Evolutionary conservation across 1,140 invertebrate species (phyloP).

Genomic region (Euborellia annulipes): DNA sequence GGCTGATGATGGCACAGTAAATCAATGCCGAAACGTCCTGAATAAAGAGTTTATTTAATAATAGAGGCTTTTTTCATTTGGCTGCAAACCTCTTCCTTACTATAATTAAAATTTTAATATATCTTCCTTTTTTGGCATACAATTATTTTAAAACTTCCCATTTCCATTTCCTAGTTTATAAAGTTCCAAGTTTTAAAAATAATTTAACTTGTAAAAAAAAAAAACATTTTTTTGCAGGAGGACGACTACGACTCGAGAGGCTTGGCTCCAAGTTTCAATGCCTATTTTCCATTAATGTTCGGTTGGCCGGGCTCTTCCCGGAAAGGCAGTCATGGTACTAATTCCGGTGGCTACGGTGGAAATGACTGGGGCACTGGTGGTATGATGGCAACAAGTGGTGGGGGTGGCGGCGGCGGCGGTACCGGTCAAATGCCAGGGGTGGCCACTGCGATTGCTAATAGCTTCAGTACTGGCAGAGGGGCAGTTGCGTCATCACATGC

Average conservation of each 20-base stretch:
- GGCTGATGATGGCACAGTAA: too few species aligned
- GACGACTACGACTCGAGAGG: slow-evolving; percentile 27
- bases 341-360: slow-evolving; percentile 10
- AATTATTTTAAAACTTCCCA: too few species aligned
- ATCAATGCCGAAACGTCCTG: too few species aligned
- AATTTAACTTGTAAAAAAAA: too few species aligned
- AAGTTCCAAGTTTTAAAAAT: too few species aligned
- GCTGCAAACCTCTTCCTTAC: too few species aligned
- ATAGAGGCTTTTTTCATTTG: too few species aligned
- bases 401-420: slow-evolving; percentile 15
- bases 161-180: too few species aligned
- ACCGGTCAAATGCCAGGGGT: slow-evolving; percentile 27
- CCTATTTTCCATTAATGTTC: slow-evolving; percentile 46
- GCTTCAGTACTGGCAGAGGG: slow-evolving; percentile 45
- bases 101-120: too few species aligned
- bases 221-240: slow-evolving; percentile 13
- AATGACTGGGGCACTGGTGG: slow-evolving; percentile 20
- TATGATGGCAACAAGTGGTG: not conserved
- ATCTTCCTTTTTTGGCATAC: too few species aligned
- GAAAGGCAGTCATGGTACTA: slow-evolving; percentile 13
- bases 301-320: slow-evolving; percentile 24
- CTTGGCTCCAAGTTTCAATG: slow-evolving; percentile 25
- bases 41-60: too few species aligned
- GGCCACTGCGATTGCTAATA: slow-evolving; percentile 47
- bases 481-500: slow-evolving; percentile 50